A percentile compares a stretch with the other conserved stretches of the same genome.
Conservation (phyloP, 2,113 vertebrate species). For the Tiliqua scincoides region DNA sequence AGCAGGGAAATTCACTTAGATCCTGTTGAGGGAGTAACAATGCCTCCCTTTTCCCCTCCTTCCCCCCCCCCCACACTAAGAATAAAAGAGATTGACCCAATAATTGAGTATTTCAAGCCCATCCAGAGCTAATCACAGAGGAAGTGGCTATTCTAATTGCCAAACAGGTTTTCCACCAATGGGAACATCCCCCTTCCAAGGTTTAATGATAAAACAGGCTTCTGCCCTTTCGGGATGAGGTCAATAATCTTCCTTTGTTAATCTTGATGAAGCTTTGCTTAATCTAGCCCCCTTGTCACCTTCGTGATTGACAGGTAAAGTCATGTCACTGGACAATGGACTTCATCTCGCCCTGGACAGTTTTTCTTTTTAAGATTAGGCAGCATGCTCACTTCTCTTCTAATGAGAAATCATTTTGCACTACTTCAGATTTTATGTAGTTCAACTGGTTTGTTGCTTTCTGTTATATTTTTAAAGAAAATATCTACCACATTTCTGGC, state of each 20-base stretch:
- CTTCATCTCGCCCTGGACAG: constrained; percentile 57
- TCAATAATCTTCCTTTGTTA: constrained; percentile 83
- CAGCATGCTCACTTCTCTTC: constrained; percentile 60
- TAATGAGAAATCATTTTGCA: constrained; percentile 57
- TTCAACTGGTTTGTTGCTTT: constrained; percentile 45
- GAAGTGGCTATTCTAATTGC: constrained; percentile 31
- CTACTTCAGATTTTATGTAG: constrained; percentile 33
- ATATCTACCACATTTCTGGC: background rate
- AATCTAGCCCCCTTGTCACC: constrained; percentile 79
- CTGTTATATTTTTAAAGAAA: constrained; percentile 6
- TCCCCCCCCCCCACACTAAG: background rate
- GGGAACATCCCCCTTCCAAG: constrained; percentile 64
- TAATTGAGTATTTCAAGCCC: background rate
- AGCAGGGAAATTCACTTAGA: constrained; percentile 25
- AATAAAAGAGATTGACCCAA: background rate
- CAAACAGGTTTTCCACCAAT: constrained; percentile 49
- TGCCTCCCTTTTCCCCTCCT: background rate
- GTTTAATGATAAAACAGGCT: constrained; percentile 78
- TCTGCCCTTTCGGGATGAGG: constrained; percentile 78
- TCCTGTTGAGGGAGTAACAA: background rate
- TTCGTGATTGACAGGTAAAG: constrained; percentile 73
- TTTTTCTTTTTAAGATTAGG: constrained; percentile 57
- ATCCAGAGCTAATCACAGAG: constrained; percentile 21
- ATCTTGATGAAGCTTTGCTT: constrained; percentile 85
- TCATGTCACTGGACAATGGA: constrained; percentile 66